These are phyloP conservation scores for Galeruca laticollis DNA, from an alignment of 2,888 invertebrate genomes.

Conservation along the genomic window DNA sequence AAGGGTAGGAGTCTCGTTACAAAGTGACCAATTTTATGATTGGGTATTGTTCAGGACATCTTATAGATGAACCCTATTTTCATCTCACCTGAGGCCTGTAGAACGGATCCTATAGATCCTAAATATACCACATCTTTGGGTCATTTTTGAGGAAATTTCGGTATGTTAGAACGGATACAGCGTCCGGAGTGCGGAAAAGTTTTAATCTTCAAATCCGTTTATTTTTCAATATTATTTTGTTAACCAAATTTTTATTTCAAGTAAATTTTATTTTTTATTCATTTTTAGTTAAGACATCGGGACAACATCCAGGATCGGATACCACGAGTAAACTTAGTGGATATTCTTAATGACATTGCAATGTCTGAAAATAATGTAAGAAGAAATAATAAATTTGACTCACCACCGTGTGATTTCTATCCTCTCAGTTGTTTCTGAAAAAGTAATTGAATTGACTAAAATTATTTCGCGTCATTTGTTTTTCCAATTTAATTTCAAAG, in stretches of 20 bases:
- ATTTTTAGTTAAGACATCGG: conserved; percentile 20
- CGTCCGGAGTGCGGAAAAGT: no score
- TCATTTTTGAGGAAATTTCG: no score
- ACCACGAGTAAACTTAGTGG: conserved; percentile 6
- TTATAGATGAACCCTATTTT: no score
- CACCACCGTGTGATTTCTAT: conserved; percentile 25
- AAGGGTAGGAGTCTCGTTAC: no score
- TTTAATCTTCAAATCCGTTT: no score
- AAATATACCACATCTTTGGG: no score
- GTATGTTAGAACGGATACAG: no score
- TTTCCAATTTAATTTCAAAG: not conserved
- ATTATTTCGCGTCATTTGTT: not conserved
- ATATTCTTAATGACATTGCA: conserved; percentile 13
- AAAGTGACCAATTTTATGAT: no score
- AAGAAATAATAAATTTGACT: conserved; percentile 11
- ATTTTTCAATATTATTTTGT: not conserved
- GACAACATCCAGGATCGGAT: conserved; percentile 5
- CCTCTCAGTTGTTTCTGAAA: conserved; percentile 30
- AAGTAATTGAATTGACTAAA: conserved; percentile 14
- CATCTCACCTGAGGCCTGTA: no score
- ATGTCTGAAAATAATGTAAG: conserved; percentile 8
- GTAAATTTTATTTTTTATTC: not conserved
- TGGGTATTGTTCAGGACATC: no score
- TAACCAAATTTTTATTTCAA: not conserved
- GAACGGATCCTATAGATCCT: no score